phyloP scores from a whole-genome alignment of 2,888 invertebrate species.

The Amphimallon solstitiale region DNA sequence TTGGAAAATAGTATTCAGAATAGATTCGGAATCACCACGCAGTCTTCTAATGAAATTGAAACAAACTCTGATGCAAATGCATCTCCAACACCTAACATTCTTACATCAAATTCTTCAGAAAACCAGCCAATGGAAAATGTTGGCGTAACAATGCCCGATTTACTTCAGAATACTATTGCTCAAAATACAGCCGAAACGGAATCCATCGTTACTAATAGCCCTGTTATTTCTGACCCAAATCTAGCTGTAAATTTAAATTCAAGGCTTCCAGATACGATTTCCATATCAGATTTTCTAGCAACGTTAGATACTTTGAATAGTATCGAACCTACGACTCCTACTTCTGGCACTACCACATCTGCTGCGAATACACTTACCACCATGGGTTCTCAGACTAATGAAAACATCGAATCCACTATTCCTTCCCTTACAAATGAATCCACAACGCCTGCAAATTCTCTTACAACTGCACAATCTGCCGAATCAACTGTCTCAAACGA shows the following conservation, averaged over 20 bases:
- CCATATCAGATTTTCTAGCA: slow-evolving; percentile 46
- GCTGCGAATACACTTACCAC: neutral
- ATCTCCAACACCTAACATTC: slow-evolving; percentile 6
- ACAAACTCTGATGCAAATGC: neutral
- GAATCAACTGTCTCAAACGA: slow-evolving; percentile 3
- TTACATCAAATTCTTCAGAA: neutral
- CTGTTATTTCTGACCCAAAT: neutral
- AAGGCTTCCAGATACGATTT: slow-evolving; percentile 42
- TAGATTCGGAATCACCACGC: neutral
- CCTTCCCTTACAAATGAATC: slow-evolving; percentile 21
- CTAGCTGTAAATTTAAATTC: neutral
- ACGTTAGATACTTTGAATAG: slow-evolving; percentile 34
- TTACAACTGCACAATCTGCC: neutral
- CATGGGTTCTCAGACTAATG: slow-evolving; percentile 15
- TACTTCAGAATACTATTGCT: slow-evolving; percentile 23
- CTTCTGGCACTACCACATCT: neutral
- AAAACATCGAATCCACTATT: slow-evolving; percentile 33
- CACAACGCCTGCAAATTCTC: slow-evolving; percentile 27
- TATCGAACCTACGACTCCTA: slow-evolving; percentile 24
- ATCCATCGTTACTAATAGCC: neutral
- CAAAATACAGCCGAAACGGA: slow-evolving; percentile 11
- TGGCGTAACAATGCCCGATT: slow-evolving; percentile 11
- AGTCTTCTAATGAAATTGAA: neutral
- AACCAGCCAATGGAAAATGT: neutral
- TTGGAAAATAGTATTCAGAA: neutral